Percentiles rank a stretch among this genome's conserved stretches.
Conservation (phyloP, 2,113 vertebrate species). For the Tyrannus savana region DNA sequence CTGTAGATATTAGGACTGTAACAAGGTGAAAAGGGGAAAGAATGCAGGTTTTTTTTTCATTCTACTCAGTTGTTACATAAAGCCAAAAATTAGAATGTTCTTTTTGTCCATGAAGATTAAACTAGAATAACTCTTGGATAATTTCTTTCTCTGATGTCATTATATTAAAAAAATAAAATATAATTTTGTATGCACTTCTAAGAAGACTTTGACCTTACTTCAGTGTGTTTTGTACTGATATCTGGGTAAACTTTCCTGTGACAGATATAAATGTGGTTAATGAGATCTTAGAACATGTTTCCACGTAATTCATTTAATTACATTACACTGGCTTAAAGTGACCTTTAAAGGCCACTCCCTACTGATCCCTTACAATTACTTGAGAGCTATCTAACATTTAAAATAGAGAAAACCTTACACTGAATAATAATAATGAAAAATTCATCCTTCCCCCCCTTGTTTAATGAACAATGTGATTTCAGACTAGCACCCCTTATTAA, state of each 20-base stretch:
- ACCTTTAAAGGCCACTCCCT: slow-evolving; percentile 35
- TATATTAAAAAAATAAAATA: background rate
- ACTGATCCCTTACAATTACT: background rate
- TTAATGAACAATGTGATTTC: background rate
- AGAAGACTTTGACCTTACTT: background rate
- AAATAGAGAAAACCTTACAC: background rate
- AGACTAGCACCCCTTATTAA: background rate
- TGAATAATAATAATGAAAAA: background rate
- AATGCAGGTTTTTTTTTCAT: background rate
- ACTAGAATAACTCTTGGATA: background rate
- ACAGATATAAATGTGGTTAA: slow-evolving; percentile 34
- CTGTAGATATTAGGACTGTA: background rate
- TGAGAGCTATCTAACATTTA: background rate
- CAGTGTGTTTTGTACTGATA: background rate
- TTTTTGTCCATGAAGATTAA: background rate
- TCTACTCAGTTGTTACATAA: background rate
- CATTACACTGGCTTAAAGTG: background rate
- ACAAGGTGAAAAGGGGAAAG: background rate
- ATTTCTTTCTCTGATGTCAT: background rate
- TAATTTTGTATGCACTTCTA: background rate
- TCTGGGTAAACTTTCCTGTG: background rate
- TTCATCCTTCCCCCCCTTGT: background rate
- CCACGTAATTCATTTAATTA: background rate
- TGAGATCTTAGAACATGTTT: slow-evolving; percentile 6
- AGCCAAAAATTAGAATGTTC: background rate